These are phyloP conservation scores for Zenarchopterus dispar DNA, from an alignment of 2,797 vertebrate species.

Conservation along the genomic window DNA sequence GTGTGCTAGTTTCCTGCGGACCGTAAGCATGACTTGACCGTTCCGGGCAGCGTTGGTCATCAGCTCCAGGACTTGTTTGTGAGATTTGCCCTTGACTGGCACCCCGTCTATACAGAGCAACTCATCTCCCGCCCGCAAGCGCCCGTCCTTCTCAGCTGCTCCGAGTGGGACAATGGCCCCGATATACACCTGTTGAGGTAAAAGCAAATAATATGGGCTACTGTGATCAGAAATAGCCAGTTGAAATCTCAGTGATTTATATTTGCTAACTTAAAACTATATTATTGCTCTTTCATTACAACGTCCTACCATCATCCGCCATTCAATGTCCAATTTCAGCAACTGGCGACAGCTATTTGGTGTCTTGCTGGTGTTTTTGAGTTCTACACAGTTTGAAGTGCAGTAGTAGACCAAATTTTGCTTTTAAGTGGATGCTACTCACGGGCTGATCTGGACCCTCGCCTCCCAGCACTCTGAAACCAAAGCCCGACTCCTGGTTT, in stretches of 20 bases:
- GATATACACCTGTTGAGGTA: conserved; percentile 89
- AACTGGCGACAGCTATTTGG: background rate
- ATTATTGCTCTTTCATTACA: background rate
- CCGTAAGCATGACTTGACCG: conserved; percentile 94
- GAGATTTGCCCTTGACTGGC: conserved; percentile 93
- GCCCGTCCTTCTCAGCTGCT: conserved; percentile 94
- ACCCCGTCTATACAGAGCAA: conserved; percentile 95
- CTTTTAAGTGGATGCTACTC: conserved; percentile 59
- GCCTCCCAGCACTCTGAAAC: conserved; percentile 96
- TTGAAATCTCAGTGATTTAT: background rate
- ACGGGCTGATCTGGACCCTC: conserved; percentile 97
- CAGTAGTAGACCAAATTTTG: background rate
- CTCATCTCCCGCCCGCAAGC: conserved; percentile 94
- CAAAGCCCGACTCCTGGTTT: conserved; percentile 97
- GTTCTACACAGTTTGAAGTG: background rate
- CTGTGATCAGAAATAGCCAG: background rate
- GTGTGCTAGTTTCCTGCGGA: conserved; percentile 88
- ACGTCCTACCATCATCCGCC: background rate
- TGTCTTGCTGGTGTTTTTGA: background rate
- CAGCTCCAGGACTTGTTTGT: conserved; percentile 96
- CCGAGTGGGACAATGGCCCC: conserved; percentile 96
- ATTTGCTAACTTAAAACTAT: background rate
- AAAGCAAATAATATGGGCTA: background rate
- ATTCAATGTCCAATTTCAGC: background rate
- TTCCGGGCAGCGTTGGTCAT: conserved; percentile 98